Base-by-base conservation (phyloP, 2,888 invertebrate genomes). In the Hirudinaria manillensis region DNA sequence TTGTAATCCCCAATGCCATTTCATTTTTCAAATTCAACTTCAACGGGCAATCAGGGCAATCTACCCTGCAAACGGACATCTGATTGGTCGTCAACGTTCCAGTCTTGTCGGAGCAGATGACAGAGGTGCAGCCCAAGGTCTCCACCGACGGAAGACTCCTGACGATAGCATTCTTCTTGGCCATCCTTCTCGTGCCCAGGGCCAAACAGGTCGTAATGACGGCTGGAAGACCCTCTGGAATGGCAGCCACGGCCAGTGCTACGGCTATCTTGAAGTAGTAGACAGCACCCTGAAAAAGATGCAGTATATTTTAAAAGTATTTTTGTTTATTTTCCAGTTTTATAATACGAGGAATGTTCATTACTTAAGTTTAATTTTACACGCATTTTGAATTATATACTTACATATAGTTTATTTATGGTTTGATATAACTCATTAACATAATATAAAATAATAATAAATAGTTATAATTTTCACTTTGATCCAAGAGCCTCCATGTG, bases 221-320 rank as follows among this genome's bases (percentile, higher is more conserved):
- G 86, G 99, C 99, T 75, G 99, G 99, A 81, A 99, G 89, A 91
- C 99, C 99, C 89, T 99, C 99, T 77, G 99, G 99, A 86, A 99
- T 99, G 85, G 99, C 99, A 83, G 99, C 99, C 82, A 99, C 99
- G 84, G 99, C 99, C 84, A 99, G 88, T 80, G 99, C 99, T 76
- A 99, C 99, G 82, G 99, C 99, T 84, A 99, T 99, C 88, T 99
- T 99, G 91, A 99, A 99, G 87, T 99, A 99, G 89, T 99, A 99
- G 84, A 99, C 97, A 85, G 99, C 99, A 81, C 99, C 99, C 89
- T 84, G 79, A 2, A 61, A 56, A 29, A 7, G 24, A 19, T 61
- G 29, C 13, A 16, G 61, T 61, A 13, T 10, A 10, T 61, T 7
- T 1, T 24, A 19, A 24, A 10, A 27, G 10, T 61, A 16, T 61